A percentile compares a stretch with the other conserved stretches of the same genome.
phyloP scores from a whole-genome alignment of 2,113 vertebrate genomes.

The rat (Rattus norvegicus) region GRCr8 NC_086039.1:126043501-126044000 shows the following conservation, averaged over 20 bases:
- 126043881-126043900: background rate
- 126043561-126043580: slow-evolving; percentile 23
- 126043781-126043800: background rate
- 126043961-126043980: background rate
- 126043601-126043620: background rate
- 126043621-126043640: background rate
- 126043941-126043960: background rate
- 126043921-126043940: background rate
- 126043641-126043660: slow-evolving; percentile 8
- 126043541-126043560: slow-evolving; percentile 42
- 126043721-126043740: background rate
- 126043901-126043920: background rate
- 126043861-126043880: background rate
- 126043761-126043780: background rate
- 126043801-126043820: background rate
- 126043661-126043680: slow-evolving; percentile 34
- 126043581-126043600: background rate
- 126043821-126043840: background rate
- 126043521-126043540: slow-evolving; percentile 58
- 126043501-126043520: background rate
- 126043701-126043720: background rate
- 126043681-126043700: background rate
- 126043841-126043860: background rate
- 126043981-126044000: background rate
- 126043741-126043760: background rate